Evolutionary conservation across 2,113 vertebrate genomes (phyloP).

Genomic region (Lonchura striata): DNA sequence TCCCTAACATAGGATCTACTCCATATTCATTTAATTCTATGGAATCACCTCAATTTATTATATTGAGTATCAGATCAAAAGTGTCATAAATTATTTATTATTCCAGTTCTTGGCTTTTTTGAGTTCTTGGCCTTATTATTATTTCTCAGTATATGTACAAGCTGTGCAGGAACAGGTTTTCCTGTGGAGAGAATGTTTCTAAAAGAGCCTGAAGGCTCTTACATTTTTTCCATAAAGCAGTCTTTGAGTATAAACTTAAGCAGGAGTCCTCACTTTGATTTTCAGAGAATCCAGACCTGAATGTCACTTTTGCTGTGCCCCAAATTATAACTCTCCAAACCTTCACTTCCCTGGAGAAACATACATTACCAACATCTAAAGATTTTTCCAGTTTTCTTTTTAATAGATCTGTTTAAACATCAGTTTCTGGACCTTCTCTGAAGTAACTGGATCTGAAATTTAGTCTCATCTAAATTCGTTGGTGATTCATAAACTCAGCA

Average conservation of each 20-base stretch:
- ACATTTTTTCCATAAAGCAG: not conserved
- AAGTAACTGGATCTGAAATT: not conserved
- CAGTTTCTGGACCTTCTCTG: not conserved
- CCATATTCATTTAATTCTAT: not conserved
- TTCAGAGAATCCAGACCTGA: not conserved
- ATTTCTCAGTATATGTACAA: not conserved
- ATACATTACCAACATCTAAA: not conserved
- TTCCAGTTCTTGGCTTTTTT: not conserved
- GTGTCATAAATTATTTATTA: not conserved
- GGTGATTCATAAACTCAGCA: not conserved
- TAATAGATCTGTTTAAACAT: not conserved
- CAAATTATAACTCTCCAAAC: not conserved
- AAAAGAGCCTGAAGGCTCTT: not conserved
- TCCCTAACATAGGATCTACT: not conserved
- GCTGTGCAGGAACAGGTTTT: not conserved
- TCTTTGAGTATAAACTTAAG: not conserved
- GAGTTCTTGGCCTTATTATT: not conserved
- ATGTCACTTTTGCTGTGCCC: not conserved
- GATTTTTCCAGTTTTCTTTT: not conserved
- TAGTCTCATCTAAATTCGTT: not conserved
- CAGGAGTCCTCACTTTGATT: not conserved
- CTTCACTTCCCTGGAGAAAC: not conserved
- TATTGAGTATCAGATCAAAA: not conserved
- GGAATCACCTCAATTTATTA: not conserved
- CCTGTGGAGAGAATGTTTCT: not conserved